Evolutionary conservation across 2,888 invertebrate genomes (phyloP).

Genomic region (Leptopilina myrica): DNA sequence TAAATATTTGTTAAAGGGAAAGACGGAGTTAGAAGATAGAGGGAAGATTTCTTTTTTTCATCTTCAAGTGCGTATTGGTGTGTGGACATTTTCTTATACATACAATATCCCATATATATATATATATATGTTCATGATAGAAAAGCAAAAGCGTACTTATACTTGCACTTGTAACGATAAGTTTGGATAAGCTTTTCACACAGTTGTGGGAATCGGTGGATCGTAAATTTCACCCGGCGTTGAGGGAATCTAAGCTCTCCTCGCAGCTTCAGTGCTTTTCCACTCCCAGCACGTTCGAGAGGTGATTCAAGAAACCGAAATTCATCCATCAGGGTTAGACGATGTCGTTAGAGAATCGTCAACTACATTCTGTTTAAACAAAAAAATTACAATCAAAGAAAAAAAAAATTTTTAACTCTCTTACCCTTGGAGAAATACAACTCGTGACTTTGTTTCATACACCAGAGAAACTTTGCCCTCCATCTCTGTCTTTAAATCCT

Average conservation of each 20-base stretch:
- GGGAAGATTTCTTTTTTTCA: neutral
- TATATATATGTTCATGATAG: constrained; percentile 26
- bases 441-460: neutral
- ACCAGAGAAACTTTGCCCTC: neutral
- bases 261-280: constrained; percentile 51
- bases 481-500: constrained; percentile 8
- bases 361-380: too few relatives aligned
- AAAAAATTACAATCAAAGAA: neutral
- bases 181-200: constrained; percentile 53
- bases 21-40: neutral
- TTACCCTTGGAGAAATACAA: neutral
- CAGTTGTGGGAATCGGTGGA: constrained; percentile 50
- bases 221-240: constrained; percentile 53
- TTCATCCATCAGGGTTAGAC: constrained; percentile 64
- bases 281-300: constrained; percentile 44
- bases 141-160: constrained; percentile 1
- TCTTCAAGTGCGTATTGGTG: constrained; percentile 1
- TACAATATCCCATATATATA: constrained; percentile 20
- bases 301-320: constrained; percentile 60
- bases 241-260: constrained; percentile 49
- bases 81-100: neutral
- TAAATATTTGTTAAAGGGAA: constrained; percentile 54
- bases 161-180: constrained; percentile 51
- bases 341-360: constrained; percentile 51
- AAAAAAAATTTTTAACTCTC: neutral